Evolutionary conservation across 1,140 invertebrate species (phyloP), one percentile per base, ranked within the genome.

Genomic region (Saccostrea echinata): DNA sequence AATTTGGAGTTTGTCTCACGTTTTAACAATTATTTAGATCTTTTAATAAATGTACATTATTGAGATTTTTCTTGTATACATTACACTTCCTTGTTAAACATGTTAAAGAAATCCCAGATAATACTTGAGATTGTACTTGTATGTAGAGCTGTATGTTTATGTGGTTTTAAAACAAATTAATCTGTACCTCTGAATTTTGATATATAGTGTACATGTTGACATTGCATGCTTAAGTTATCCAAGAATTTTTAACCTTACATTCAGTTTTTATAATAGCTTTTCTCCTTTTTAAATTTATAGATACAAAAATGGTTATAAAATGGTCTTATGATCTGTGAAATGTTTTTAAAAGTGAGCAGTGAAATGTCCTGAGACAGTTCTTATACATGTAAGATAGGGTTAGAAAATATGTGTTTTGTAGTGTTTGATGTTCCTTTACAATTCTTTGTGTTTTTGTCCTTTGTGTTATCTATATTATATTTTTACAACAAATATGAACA

Each of bases 401-500:
- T 43, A 43, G 43, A 43, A 43, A 43, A 43, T 43, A 43, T 43
- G 43, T 43, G 43, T 43, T 8, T 43, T 43, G 43, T 43, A 4
- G 9, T 61, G n/a, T 61, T 18, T 18, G 55, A 61, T 61, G 55
- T 61, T 61, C 55, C 21, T 61, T 61, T 61, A 61, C 55, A 61
- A 61, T 61, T 61, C 55, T 61, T 61, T n/a, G 16, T 61, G 55
- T 18, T 61, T 57, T 61, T 61, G 55, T 61, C 55, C 55, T 61
- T 18, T 21, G 8, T 61, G 55, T 61, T 61, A 21, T 61, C 55
- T 43, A 57, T 57, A 12, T 8, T 53, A 53, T 11, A 76, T 76
- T 76, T 76, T 11, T 76, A 76, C 13, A 8, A 30, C 24, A 30
- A 13, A 76, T 30, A 76, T 76, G 68, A 76, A 76, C 68, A 76